Conservation (phyloP, 2,888 invertebrate species). For the Melieria picta region DNA sequence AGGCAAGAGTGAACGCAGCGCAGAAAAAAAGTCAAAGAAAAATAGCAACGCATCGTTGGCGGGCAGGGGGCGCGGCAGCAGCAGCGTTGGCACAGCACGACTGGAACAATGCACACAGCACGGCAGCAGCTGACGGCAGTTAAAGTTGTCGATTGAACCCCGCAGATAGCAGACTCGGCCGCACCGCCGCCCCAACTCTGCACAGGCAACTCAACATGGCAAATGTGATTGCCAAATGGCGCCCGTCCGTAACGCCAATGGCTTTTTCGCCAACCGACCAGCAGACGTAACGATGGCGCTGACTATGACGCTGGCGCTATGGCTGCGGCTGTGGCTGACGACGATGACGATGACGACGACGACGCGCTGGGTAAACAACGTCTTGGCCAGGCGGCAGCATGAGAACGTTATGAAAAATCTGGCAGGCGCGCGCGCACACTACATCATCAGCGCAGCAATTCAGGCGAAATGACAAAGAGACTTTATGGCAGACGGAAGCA, state of each 20-base stretch:
- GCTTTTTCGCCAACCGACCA: slow-evolving; percentile 26
- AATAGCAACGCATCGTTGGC: no score
- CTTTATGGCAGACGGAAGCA: slow-evolving; percentile 34
- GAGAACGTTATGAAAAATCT: slow-evolving; percentile 6
- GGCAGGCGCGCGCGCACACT: slow-evolving; percentile 32
- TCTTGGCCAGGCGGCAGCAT: neutral
- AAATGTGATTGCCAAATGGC: slow-evolving; percentile 52
- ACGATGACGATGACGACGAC: no score
- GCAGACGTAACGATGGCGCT: neutral
- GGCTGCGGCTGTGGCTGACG: no score
- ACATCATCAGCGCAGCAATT: slow-evolving; percentile 37
- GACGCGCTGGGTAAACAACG: neutral
- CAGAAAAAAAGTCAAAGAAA: neutral
- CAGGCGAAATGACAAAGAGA: slow-evolving; percentile 35
- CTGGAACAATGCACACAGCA: slow-evolving; percentile 6
- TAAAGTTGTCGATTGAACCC: neutral
- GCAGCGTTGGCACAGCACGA: neutral
- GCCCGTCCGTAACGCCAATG: slow-evolving; percentile 33
- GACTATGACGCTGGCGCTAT: neutral
- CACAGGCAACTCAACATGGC: slow-evolving; percentile 20
- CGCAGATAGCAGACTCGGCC: neutral
- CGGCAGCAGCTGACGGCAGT: slow-evolving; percentile 3
- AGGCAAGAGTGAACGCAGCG: neutral
- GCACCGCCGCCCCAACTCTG: neutral
- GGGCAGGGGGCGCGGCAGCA: neutral